Evolutionary conservation across 2,113 vertebrate species (phyloP), one percentile per base, ranked within the genome.

Genomic region (Anoura caudifer): DNA sequence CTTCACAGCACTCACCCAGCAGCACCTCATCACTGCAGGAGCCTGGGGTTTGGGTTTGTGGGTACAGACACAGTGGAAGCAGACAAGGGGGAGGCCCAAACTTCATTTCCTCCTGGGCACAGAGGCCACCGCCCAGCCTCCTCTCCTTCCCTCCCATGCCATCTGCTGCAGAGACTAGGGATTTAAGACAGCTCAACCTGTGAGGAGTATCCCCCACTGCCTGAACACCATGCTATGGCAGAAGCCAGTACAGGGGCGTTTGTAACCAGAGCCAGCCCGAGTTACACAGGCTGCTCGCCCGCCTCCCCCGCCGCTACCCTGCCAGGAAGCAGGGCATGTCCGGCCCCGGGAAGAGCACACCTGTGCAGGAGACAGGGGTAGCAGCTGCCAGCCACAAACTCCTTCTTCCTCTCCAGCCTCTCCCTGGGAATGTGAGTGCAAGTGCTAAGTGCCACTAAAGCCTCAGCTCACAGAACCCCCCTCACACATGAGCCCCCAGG

Each of bases 381-480:
- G 5, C 3, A 15, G 56, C 4, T 41, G 33, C 38, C 1, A 14
- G 15, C 28, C 50, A 14, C 67, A 9, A 5, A 28, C 24, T 28
- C 8, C 67, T 13, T 22, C 26, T 17, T 65, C 65, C 0, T 4
- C 56, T 70, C 90, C 36, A 47, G 12, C 16, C 61, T 9, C 61
- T 24, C 31, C n/a, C 4, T 45, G 28, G 0, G n/a, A 52, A n/a
- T 3, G 8, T 3, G 61, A 52, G 24, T 12, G 38, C 8, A 52
- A 5, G 10, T 26, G 45, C 31, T 26, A 28, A 36, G 16, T 3
- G 20, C 12, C 8, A 4, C n/a, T 28, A 22, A 33, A 7, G 31
- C 56, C 50, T 19, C 0, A 0, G 31, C 0, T 5, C 36, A 3
- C 0, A 4, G 8, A 20, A 4, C 45, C n/a, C 73, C 22, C 41